Evolutionary conservation across 2,888 invertebrate species (phyloP), one percentile per base, ranked within the genome.

Genomic region (Ochropleura leucogaster): DNA sequence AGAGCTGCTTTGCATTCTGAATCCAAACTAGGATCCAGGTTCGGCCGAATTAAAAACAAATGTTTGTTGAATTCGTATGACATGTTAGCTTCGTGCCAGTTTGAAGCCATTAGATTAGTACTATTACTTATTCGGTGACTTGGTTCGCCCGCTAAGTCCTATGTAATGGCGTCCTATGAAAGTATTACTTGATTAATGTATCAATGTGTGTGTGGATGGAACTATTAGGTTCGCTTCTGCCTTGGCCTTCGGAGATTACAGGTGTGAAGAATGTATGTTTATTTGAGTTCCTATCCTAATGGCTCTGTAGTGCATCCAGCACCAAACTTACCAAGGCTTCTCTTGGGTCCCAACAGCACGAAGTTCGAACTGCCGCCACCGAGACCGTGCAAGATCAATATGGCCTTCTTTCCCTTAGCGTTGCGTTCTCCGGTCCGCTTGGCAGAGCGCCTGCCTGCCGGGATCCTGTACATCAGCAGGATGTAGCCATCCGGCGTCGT

Each of bases 281-380:
- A 30, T 16, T 57, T 57, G 8, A 57, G 57, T 30, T 40, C 16
- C 16, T 8, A 16, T 59, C 16, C 30, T 30, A 30, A 30, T 59
- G 8, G 14, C 2, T 59, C 16, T 8, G 30, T 30, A 12, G 4
- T 55, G n/a, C 16, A 16, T 59, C 8, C 14, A 59, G 30, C 57
- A 40, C 30, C 16, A 40, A 59, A 59, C 57, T 59, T 8, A 59
- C 57, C 57, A 16, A 59, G 30, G 57, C 57, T 59, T 59, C 30
- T 59, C 8, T 59, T 16, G 16, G 57, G 57, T 40, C 57, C 97
- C 96, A 98, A 97, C 77, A 98, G 96, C 10, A 98, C 94, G 96
- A 97, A 98, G 89, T 97, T 97, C 0, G 97, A 97, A 7, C 98
- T 97, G 85, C 97, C 97, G 4, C 97, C 97, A 10, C 97, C 86